Conservation (phyloP, 2,113 vertebrate genomes). For the Vombatus ursinus region DNA sequence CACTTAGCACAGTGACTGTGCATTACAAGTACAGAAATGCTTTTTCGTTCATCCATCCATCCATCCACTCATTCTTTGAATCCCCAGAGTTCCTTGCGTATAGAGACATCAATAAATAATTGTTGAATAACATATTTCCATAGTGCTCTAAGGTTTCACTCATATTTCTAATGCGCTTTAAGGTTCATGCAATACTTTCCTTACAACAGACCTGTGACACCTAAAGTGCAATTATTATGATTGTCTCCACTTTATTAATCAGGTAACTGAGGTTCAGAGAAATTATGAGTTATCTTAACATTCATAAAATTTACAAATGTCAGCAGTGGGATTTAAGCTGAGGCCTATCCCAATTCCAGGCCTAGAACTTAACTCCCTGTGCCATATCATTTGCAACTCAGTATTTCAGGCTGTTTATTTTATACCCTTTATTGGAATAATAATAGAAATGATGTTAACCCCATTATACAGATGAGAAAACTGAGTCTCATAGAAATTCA, state of each 20-base stretch:
- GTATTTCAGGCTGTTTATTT: not conserved
- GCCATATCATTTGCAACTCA: not conserved
- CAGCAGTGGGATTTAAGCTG: not conserved
- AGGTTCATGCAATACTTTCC: not conserved
- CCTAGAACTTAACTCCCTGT: not conserved
- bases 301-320: not conserved
- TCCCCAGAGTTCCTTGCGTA: not conserved
- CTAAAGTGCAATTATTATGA: not conserved
- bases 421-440: not conserved
- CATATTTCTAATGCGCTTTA: not conserved
- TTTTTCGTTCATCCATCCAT: not conserved
- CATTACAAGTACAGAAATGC: not conserved
- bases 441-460: not conserved
- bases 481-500: not conserved
- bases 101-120: not conserved
- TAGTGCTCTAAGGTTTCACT: not conserved
- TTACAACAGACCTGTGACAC: not conserved
- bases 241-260: not conserved
- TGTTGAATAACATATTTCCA: not conserved
- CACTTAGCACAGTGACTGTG: not conserved
- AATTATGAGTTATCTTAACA: not conserved
- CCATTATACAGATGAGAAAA: not conserved
- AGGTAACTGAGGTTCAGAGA: not conserved
- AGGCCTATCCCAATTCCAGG: not conserved
- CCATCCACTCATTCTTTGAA: not conserved